These are phyloP conservation scores for Drosophila tristis DNA, from an alignment of 1,140 invertebrate species.

Conservation along the genomic window DNA sequence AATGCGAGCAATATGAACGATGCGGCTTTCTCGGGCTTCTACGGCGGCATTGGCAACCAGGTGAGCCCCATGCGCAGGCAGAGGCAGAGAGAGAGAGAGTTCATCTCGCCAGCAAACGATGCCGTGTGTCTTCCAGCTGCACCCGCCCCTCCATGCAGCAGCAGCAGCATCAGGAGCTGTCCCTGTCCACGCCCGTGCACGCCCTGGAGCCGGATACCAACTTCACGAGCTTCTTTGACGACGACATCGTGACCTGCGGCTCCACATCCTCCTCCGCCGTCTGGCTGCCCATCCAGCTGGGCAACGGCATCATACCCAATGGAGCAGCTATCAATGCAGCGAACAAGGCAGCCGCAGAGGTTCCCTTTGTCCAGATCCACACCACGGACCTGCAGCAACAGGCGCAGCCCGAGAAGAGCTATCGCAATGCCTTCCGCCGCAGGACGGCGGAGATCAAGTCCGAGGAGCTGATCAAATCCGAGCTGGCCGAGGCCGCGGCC, in stretches of 20 bases:
- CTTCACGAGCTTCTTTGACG: constrained; percentile 63
- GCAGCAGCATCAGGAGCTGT: constrained; percentile 43
- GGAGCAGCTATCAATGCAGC: background rate
- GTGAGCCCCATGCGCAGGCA: constrained; percentile 40
- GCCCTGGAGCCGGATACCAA: constrained; percentile 56
- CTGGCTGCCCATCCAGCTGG: constrained; percentile 24
- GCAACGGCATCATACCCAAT: background rate
- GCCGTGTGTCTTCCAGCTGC: constrained; percentile 46
- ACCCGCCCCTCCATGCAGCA: constrained; percentile 33
- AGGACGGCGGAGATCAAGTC: constrained; percentile 78
- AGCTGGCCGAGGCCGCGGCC: constrained; percentile 65
- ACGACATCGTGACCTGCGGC: constrained; percentile 46
- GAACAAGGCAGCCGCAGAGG: constrained; percentile 15
- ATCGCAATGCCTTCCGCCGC: constrained; percentile 69
- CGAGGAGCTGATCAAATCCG: constrained; percentile 78
- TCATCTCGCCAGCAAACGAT: constrained; percentile 34
- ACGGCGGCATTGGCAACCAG: constrained; percentile 50
- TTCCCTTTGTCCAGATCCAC: constrained; percentile 81
- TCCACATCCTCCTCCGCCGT: constrained; percentile 4
- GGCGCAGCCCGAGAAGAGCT: constrained; percentile 59
- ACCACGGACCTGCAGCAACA: constrained; percentile 74
- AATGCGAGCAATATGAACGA: constrained; percentile 57
- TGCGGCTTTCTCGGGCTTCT: constrained; percentile 61
- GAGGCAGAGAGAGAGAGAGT: background rate
- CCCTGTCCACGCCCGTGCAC: constrained; percentile 69